Conservation (phyloP, 2,888 invertebrate genomes). For the Heliconius aoede region DNA sequence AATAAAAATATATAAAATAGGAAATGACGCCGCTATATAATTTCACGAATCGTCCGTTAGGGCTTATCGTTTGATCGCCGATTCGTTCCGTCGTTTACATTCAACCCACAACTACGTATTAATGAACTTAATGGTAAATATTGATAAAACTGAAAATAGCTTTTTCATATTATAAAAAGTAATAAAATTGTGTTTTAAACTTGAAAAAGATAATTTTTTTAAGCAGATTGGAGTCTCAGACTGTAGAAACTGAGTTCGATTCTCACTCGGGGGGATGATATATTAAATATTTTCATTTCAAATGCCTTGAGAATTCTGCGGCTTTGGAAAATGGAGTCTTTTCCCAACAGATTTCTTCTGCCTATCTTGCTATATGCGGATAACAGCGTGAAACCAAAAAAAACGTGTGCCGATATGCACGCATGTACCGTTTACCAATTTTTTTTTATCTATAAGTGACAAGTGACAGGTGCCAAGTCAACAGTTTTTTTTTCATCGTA, state of each 20-base stretch:
- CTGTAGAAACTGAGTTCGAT: too few relatives aligned
- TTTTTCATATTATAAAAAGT: slow-evolving; percentile 7
- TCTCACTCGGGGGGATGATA: too few relatives aligned
- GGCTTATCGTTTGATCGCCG: slow-evolving; percentile 29
- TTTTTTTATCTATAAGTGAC: slow-evolving; percentile 26
- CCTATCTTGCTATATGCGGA: background rate
- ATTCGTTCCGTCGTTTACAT: slow-evolving; percentile 27
- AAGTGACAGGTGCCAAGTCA: slow-evolving; percentile 73
- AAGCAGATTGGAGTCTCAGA: background rate
- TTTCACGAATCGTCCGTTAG: slow-evolving; percentile 25
- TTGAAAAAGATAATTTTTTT: background rate
- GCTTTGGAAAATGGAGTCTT: background rate
- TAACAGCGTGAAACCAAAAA: background rate
- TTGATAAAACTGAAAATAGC: slow-evolving; percentile 21
- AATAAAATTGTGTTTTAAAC: background rate
- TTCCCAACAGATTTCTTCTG: background rate
- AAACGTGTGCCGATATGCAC: too few relatives aligned
- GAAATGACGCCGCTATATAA: slow-evolving; percentile 30
- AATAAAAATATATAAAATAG: background rate
- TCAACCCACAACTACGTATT: slow-evolving; percentile 18
- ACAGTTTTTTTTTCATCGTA: slow-evolving; percentile 69
- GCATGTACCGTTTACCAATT: too few relatives aligned
- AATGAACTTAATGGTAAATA: slow-evolving; percentile 25
- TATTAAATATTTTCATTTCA: too few relatives aligned
- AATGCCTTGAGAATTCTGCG: background rate